Base-by-base conservation (phyloP, 1,140 invertebrate species). In the Leptinotarsa undecemlineata region DNA sequence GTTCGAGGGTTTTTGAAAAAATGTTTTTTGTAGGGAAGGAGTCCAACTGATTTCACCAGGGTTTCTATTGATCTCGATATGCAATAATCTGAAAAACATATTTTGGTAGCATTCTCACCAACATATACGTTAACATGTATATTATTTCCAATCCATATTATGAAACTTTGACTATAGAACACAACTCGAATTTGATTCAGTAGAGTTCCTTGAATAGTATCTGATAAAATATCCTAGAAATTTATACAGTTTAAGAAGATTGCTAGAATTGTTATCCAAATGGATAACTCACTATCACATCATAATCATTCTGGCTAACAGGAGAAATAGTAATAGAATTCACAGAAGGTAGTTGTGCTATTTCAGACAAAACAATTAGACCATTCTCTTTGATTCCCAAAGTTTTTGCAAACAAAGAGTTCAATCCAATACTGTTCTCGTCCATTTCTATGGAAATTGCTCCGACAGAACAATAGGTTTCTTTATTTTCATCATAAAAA, bases 111-210 rank as follows among this genome's bases (percentile, higher is more conserved):
- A 14, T 57, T 17, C 84, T 85, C 85, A 88, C 87, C 86, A 68
- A 88, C 85, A 82, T 82, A 82, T 64, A 88, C 80, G 42, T 82
- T 84, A 57, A 88, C 84, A 77, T 85, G 82, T 74, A 88, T 83
- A 51, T 85, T 86, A 77, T 85, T 86, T 76, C 87, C 88, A 80
- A 89, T 86, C 89, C 89, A 90, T 20, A 89, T 87, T 21, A 89
- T 81, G 61, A 88, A 81, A 72, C 88, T 88, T 79, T 89, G 88
- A 74, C 87, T 84, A 15, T 84, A 82, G 48, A 85, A 85, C 1
- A 89, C 85, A 26, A 89, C 76, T 74, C 87, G 85, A 26, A 89
- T 79, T 82, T 89, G 88, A 79, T 88, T 86, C 75, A 90, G 80
- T 74, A 90, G 84, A 73, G 86, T 84, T 47, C 86, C 81, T 79